Conservation (phyloP, 2,113 vertebrate species). For the Setophaga kirtlandii region DNA sequence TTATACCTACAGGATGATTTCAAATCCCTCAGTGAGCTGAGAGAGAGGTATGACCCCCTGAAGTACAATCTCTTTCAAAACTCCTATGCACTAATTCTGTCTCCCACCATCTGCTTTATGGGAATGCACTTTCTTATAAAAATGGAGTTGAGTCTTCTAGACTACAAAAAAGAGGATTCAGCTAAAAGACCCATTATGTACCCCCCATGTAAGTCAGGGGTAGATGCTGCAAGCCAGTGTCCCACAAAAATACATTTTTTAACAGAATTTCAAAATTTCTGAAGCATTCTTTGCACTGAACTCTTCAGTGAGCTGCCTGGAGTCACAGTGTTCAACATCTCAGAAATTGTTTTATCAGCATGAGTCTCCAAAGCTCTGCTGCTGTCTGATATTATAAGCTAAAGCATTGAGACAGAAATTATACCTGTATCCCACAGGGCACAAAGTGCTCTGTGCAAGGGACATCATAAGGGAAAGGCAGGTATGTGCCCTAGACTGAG, state of each 20-base stretch:
- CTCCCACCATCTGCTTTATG: neutral
- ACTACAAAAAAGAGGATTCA: neutral
- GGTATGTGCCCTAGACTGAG: neutral
- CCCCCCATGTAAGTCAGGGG: neutral
- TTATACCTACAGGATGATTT: constrained; percentile 1
- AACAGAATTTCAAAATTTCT: neutral
- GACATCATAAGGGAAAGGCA: neutral
- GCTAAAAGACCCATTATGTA: neutral
- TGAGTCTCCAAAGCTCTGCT: neutral
- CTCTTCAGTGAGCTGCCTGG: neutral
- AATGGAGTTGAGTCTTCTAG: neutral
- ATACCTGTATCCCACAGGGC: neutral
- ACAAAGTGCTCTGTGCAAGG: neutral
- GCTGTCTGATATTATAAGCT: neutral
- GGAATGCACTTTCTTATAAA: neutral
- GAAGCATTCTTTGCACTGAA: neutral
- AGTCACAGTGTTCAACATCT: neutral
- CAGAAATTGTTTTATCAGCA: neutral
- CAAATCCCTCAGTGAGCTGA: neutral
- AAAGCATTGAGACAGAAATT: neutral
- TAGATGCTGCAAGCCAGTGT: neutral
- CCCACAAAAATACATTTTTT: neutral
- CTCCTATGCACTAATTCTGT: neutral
- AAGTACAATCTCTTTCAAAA: constrained; percentile 1
- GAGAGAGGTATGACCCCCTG: neutral